Percentiles rank a stretch among this genome's conserved stretches.
Evolutionary conservation across 2,113 vertebrate species (phyloP).

Genomic region (Polyodon spathula): DNA sequence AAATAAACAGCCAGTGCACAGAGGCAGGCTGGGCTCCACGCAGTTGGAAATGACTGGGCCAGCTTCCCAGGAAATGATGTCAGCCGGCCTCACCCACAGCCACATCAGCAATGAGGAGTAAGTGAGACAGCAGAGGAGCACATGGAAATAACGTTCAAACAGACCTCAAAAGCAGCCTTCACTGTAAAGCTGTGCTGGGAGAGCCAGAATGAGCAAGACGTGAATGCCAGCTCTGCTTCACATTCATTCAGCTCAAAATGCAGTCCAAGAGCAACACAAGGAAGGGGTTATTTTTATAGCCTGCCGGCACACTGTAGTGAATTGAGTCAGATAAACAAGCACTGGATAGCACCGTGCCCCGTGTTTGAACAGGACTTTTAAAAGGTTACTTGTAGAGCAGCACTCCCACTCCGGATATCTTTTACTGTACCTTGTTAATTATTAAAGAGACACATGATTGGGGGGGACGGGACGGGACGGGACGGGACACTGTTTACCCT

Average conservation of each 20-base stretch:
- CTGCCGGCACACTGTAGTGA: slow-evolving; percentile 20
- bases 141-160: too few relatives aligned
- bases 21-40: background rate
- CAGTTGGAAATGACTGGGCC: background rate
- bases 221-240: background rate
- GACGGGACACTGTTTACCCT: too few relatives aligned
- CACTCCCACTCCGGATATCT: too few relatives aligned
- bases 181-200: slow-evolving; percentile 21
- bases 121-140: background rate
- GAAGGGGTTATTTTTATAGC: slow-evolving; percentile 1
- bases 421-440: too few relatives aligned
- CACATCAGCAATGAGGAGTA: slow-evolving; percentile 9
- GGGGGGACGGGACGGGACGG: too few relatives aligned
- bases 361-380: slow-evolving; percentile 3
- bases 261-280: slow-evolving; percentile 43
- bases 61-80: slow-evolving; percentile 17
- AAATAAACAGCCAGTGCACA: too few relatives aligned
- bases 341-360: slow-evolving; percentile 20
- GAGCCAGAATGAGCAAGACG: slow-evolving; percentile 21
- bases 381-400: slow-evolving; percentile 19
- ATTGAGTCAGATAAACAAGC: slow-evolving; percentile 15
- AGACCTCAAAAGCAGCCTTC: too few relatives aligned
- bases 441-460: too few relatives aligned
- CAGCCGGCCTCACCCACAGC: background rate
- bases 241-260: slow-evolving; percentile 24